Base-by-base conservation (phyloP, 2,888 invertebrate species). In the Cyaniris semiargus region DNA sequence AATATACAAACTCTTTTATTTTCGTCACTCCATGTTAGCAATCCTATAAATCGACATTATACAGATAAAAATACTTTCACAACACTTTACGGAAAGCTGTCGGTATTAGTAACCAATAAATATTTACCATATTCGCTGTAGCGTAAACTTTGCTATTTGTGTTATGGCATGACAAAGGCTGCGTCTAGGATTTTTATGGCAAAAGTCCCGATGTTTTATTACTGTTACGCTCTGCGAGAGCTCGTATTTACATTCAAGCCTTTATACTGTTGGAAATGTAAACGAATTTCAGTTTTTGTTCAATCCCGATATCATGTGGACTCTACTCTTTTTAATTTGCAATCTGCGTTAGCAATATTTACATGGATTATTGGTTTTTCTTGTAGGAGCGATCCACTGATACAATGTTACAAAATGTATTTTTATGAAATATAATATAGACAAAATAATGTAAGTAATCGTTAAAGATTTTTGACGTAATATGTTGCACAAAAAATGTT, bases 111-210 rank as follows among this genome's bases (percentile, higher is more conserved):
- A 48, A 74, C 44, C 74, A 74, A 74, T 74, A 74, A 74, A 74
- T 74, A 74, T 74, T 74, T 74, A 74, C 74, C 74, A 74, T 74
- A 74, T 74, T 74, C 53, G 53, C 53, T 74, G 74, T 74, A 27
- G 74, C 74, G 74, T 48, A 27, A 74, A 74, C 74, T 74, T 74
- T 74, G 27, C 38, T 74, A 74, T 74, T 74, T 74, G 74, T 74
- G 74, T 74, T 74, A 48, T 74, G 74, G 74, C 74, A 74, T 74
- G 53, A 74, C 74, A 74, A 74, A 74, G 74, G 74, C 53, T 23
- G 44, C 53, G 74, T 74, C 74, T 74, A 48, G 74, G 74, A 74
- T 74, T 74, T 74, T 74, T 74, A 53, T 74, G 74, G 74, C 74
- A 74, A 53, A 74, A 74, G 23, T 48, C 74, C 74, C 74, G 74